Evolutionary conservation across 2,888 invertebrate species (phyloP), one percentile per base, ranked within the genome.

Genomic region (Drosophila setosimentum): DNA sequence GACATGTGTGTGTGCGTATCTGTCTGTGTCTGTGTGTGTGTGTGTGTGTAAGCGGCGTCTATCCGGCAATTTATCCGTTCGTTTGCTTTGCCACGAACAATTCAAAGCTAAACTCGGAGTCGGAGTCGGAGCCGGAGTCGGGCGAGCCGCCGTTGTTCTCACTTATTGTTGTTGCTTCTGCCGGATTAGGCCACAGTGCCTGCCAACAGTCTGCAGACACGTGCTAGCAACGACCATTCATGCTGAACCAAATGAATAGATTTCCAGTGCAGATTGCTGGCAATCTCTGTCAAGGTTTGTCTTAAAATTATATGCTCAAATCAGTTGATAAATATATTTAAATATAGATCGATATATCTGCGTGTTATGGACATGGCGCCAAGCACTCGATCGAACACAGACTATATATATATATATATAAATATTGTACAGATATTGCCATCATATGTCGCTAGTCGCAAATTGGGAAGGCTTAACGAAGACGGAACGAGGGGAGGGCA

Each of bases 61-160:
- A 85, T 87, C 79, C 88, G 74, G 32, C 70, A 62, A 71, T 73
- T 85, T 85, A 85, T 85, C 82, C 85, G 80, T 58, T 60, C 58
- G 63, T 49, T 53, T 64, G 66, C 42, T 63, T 24, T 49, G 53
- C 51, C 42, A 50, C 59, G 48, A 68, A 16, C 33, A 68, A 49
- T 60, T 55, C 42, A 71, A 45, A 59, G 58, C 54, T 61, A 67
- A 42, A 67, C 66, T 71, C 60, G 67, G 35, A 72, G 60, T 67
- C 48, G 55, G 30, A 62, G 70, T 50, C 60, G 57, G 33, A 71
- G 59, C 63, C 42, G 63, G 29, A 62, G 71, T 57, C 65, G 49
- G 61, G 35, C 45, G 55, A 60, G 70, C 60, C 55, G 40, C 13
- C 59, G 37, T 49, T 54, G 61, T 27, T 64, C 51, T 55, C 37